Base-by-base conservation (phyloP, 53 echinoderm and acorn worm genomes). In the Hippasteria phrygiana region DNA sequence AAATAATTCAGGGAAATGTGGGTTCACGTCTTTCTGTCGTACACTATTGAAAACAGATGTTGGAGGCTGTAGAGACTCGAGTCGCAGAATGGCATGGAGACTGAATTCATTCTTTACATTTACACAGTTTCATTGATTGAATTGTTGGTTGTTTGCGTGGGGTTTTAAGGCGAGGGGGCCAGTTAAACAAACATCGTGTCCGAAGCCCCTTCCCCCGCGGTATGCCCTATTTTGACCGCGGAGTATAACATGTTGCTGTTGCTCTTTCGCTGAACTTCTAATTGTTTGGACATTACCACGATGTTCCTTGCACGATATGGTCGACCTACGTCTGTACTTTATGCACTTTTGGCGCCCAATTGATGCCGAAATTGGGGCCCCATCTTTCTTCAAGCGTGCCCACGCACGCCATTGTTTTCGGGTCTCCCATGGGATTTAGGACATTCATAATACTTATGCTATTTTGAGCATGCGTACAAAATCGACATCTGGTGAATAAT, bases 131-230 rank as follows among this genome's bases (percentile, higher is more conserved):
- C n/a, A 59, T 24, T 59, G 3, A 9, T 59, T 1, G 8, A 18
- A 59, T 59, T n/a, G n/a, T n/a, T n/a, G n/a, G n/a, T 59, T 59
- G 59, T 59, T 59, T 59, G n/a, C 59, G 59, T 59, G 59, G 59
- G 59, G 7, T 59, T 20, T 55, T 55, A 55, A 10, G 10, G n/a
- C n/a, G 26, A 59, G 26, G n/a, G 59, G 3, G 26, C 22, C 7
- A 8, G 59, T 59, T 4, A 59, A 59, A 24, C 26, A n/a, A 54
- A 59, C 59, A 12, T 59, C 1, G 59, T 59, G 7, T 22, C n/a
- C 26, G 20, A 59, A 59, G 51, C 59, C 59, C n/a, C 59, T 4
- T n/a, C 59, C 59, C 59, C n/a, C 59, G 54, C 54, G 59, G 22
- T 24, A 7, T 2, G 20, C 59, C n/a, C 7, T 59, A n/a, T 59